phyloP scores from a whole-genome alignment of 2,113 vertebrate species.

The Semicossyphus pulcher region DNA sequence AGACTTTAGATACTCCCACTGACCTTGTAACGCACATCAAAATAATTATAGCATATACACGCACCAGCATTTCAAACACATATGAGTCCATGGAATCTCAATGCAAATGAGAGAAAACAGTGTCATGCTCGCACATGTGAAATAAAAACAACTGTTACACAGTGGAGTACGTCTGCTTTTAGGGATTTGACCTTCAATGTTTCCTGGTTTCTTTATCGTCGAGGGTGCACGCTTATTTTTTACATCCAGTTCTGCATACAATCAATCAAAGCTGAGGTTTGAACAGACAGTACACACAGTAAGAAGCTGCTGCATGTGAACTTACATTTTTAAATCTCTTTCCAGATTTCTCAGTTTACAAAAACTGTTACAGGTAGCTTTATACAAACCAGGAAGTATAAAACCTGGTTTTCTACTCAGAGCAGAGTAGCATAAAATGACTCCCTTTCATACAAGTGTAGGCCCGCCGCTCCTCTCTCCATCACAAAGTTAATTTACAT shows the following conservation, averaged over 20 bases:
- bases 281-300: constrained; percentile 33
- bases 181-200: constrained; percentile 22
- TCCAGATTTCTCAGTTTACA: constrained; percentile 51
- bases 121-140: constrained; percentile 58
- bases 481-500: constrained; percentile 90
- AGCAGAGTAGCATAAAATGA: constrained; percentile 45
- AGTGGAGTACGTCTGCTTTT: constrained; percentile 16
- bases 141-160: constrained; percentile 34
- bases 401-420: constrained; percentile 45
- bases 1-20: constrained; percentile 64
- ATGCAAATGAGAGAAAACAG: constrained; percentile 43
- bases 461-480: constrained; percentile 57
- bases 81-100: constrained; percentile 43
- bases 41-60: constrained; percentile 76
- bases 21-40: constrained; percentile 71
- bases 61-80: constrained; percentile 59
- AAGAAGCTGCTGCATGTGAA: constrained; percentile 45
- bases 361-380: constrained; percentile 50
- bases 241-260: constrained; percentile 61
- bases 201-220: constrained; percentile 18
- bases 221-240: constrained; percentile 25
- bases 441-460: constrained; percentile 70
- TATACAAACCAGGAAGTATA: constrained; percentile 61
- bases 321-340: constrained; percentile 25
- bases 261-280: constrained; percentile 54